Conservation (phyloP, 1,140 invertebrate genomes). For the Megathymus violae region DNA sequence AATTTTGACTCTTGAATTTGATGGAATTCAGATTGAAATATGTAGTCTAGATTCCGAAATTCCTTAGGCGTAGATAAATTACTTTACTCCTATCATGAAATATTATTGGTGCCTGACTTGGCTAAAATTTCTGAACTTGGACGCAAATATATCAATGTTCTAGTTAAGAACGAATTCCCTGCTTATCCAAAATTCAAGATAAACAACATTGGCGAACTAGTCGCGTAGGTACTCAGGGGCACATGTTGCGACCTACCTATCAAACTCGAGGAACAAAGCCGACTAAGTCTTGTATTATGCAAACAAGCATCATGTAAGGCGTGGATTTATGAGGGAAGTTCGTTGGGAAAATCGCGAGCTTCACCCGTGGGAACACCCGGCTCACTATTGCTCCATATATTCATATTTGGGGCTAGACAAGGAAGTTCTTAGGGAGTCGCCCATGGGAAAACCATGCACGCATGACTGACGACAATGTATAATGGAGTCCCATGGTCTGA, state of each 20-base stretch:
- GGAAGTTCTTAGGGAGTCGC: slow-evolving; percentile 41
- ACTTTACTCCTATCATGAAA: slow-evolving; percentile 1
- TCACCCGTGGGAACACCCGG: slow-evolving; percentile 58
- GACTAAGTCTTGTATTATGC: slow-evolving; percentile 82
- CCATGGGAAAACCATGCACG: slow-evolving; percentile 40
- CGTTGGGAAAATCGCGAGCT: slow-evolving; percentile 67
- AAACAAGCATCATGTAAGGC: slow-evolving; percentile 82
- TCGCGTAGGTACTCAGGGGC: slow-evolving; percentile 47
- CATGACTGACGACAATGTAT: slow-evolving; percentile 52
- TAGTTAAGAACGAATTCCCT: slow-evolving; percentile 30
- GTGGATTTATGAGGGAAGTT: slow-evolving; percentile 81
- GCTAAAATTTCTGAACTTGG: slow-evolving; percentile 14
- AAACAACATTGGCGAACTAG: slow-evolving; percentile 35
- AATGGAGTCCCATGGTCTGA: slow-evolving; percentile 11
- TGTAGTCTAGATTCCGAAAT: background rate
- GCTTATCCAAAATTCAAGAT: slow-evolving; percentile 34
- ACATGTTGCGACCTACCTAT: slow-evolving; percentile 63
- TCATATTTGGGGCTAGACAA: slow-evolving; percentile 65
- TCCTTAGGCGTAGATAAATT: background rate
- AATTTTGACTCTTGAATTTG: too few relatives aligned
- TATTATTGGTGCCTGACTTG: slow-evolving; percentile 5
- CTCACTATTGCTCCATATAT: slow-evolving; percentile 71
- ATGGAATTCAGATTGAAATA: too few relatives aligned
- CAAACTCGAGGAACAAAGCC: slow-evolving; percentile 77
- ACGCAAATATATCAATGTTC: slow-evolving; percentile 27